Base-by-base conservation (phyloP, 2,797 vertebrate species). In the Diplodus sargus region DNA sequence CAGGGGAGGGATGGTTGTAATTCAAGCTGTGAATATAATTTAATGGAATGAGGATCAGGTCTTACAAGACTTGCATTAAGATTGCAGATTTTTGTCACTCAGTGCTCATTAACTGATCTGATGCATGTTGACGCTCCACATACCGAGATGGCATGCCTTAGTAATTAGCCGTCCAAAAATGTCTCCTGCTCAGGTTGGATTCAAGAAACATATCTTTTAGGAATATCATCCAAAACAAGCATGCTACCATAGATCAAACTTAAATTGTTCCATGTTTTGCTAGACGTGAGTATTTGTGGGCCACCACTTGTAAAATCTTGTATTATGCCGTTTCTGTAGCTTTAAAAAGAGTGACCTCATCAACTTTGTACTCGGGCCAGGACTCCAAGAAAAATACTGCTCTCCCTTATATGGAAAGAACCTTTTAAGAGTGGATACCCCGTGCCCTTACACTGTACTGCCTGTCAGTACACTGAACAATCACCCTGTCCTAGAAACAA, bases 381-480 rank as follows among this genome's bases (percentile, higher is more conserved):
- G 94, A 95, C 95, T 96, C 94, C 92, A 92, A 95, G 91, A 91
- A 96, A 96, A 96, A 96, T 75, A 96, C 95, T 91, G 91, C 89
- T 89, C 95, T 90, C 93, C 97, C 97, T 97, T 99, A 97, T 97
- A 97, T 96, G 97, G 91, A 95, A 87, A 95, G 89, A 94, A 95
- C 77, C 87, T 90, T 90, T 87, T 83, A 75, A 72, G 74, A 85
- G 81, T 76, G 84, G 87, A 90, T 81, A 96, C 93, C 94, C 95
- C 86, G 88, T 94, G 94, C 90, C 70, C 83, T 79, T 30, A 58
- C 76, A 63, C 87, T 82, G 78, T 66, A 62, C 74, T 43, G 74
- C 72, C 74, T 83, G 82, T 89, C 88, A 87, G 75, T 70, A 25
- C 66, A 73, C 73, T 65, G 62, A 84, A 77, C 78, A 86, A 70